Conservation (phyloP, 2,888 invertebrate genomes). For the Heliconius hortense region DNA sequence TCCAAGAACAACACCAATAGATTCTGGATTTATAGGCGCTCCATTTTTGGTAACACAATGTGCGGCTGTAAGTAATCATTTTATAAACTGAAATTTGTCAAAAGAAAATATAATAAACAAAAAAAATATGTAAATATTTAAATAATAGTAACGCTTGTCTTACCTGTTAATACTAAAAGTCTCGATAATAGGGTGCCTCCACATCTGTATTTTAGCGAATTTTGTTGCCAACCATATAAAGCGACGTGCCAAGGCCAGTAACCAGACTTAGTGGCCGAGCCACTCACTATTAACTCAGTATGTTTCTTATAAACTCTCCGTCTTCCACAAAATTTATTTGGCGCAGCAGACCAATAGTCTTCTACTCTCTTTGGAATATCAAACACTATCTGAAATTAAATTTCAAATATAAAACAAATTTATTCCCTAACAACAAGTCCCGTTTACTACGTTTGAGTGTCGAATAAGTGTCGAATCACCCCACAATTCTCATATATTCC, state of each 20-base stretch:
- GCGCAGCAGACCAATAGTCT: constrained; percentile 5
- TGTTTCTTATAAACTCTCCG: constrained; percentile 5
- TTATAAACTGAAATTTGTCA: neutral
- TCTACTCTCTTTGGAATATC: neutral
- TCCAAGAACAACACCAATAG: constrained; percentile 28
- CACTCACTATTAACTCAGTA: constrained; percentile 13
- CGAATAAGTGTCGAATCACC: too few relatives aligned
- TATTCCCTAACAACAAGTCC: too few relatives aligned
- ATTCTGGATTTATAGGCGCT: constrained; percentile 18
- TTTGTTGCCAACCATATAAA: neutral
- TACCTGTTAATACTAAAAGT: constrained; percentile 7
- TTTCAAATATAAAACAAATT: neutral
- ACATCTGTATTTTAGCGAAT: neutral
- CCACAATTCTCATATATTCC: neutral
- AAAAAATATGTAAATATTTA: neutral
- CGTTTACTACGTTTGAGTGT: too few relatives aligned
- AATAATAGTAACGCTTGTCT: neutral
- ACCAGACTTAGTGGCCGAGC: neutral
- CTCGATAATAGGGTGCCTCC: constrained; percentile 10
- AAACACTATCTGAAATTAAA: neutral
- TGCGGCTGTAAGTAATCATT: constrained; percentile 23
- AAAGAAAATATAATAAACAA: neutral
- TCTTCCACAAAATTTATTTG: constrained; percentile 11
- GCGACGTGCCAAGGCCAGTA: constrained; percentile 17
- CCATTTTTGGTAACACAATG: constrained; percentile 26